Evolutionary conservation across 2,797 vertebrate species (phyloP), one percentile per base, ranked within the genome.

Genomic region (Acropternis orthonyx): DNA sequence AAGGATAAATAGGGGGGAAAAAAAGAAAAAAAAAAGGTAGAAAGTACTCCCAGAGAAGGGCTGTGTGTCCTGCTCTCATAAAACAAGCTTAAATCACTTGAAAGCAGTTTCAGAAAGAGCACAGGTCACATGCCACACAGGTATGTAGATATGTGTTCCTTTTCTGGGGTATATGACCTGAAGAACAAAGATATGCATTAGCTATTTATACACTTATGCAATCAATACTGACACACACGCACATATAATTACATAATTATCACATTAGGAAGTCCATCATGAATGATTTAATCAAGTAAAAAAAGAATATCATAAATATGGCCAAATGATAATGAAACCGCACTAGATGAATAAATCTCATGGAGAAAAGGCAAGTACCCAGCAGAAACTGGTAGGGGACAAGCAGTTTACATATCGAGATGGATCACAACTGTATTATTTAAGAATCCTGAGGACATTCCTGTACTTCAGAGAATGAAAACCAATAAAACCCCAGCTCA

Each of bases 81-180:
- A 91, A 96, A 95, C 81, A 92, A 96, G 52, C 66, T 95, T 77
- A 92, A 96, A 92, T 79, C 87, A 87, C 93, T 92, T 91, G 81
- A 94, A 93, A 95, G 88, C 83, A 88, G 84, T 63, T 54, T 34
- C 72, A 94, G 81, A 77, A 96, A 90, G 77, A 58, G 51, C 62
- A 10, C 39, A 71, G 46, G 41, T 36, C 32, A 4, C 19, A 21
- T n/a, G 26, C 61, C 77, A 66, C 55, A 41, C 10, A 59, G 28
- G 20, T 15, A 20, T 30, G 59, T 36, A 69, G 51, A n/a, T n/a
- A 71, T 10, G 14, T 8, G 14, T 24, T 65, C 18, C 49, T 54
- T 3, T 66, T 41, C 58, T 15, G 54, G 46, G 39, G n/a, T 17
- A 58, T 21, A 10, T 43, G 37, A 39, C 69, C 0, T 49, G 54